These are phyloP conservation scores for Brachycybe producta DNA, from an alignment of 2,888 invertebrate genomes.

Conservation along the genomic window DNA sequence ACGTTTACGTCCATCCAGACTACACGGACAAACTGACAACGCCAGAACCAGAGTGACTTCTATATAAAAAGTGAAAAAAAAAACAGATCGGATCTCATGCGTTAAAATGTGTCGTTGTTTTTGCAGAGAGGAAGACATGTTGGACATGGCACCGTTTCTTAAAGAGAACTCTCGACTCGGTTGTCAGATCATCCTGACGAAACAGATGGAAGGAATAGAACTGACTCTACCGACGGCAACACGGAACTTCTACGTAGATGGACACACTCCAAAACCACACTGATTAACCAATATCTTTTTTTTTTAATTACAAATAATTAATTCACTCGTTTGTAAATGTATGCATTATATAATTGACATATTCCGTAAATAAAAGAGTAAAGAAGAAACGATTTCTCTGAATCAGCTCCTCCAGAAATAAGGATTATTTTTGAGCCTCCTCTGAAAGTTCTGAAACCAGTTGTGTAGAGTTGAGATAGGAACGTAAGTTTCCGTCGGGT, in stretches of 20 bases:
- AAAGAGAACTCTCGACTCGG: constrained; percentile 86
- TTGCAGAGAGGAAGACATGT: constrained; percentile 79
- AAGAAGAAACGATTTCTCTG: neutral
- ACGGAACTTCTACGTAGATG: constrained; percentile 94
- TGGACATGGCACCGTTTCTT: constrained; percentile 92
- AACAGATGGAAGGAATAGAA: constrained; percentile 75
- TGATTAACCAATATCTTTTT: too few species aligned
- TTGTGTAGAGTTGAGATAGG: constrained; percentile 75
- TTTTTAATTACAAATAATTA: neutral
- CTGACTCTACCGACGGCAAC: constrained; percentile 73
- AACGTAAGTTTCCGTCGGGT: constrained; percentile 67
- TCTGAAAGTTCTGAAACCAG: constrained; percentile 88
- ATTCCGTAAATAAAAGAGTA: neutral
- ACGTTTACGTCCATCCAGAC: constrained; percentile 75
- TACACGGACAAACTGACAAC: constrained; percentile 58
- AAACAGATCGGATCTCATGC: neutral
- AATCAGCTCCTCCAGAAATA: constrained; percentile 66
- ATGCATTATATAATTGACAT: neutral
- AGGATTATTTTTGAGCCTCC: constrained; percentile 76
- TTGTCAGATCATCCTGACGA: constrained; percentile 79
- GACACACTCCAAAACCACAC: constrained; percentile 89
- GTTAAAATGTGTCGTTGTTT: constrained; percentile 13
- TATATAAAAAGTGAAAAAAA: constrained; percentile 19
- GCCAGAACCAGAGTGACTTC: constrained; percentile 62
- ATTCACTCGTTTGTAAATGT: neutral